Evolutionary conservation across 23 tunicate species (phyloP).

Genomic region (Halocynthia aurantium): DNA sequence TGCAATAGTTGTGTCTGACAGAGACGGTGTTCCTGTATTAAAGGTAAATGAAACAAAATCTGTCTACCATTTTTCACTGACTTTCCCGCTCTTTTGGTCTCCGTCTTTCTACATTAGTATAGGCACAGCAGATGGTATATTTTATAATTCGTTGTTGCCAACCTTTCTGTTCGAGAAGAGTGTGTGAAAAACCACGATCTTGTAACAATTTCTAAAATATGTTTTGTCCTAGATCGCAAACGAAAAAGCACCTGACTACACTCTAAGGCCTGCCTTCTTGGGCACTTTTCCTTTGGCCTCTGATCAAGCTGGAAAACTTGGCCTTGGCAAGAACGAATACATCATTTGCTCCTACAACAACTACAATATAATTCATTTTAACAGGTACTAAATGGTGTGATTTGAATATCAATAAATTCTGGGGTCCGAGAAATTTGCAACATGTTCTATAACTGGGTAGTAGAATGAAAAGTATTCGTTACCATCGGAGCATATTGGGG

Average conservation of each 20-base stretch:
- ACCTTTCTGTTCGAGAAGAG: too few species aligned
- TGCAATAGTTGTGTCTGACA: constrained; percentile 82
- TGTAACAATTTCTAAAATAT: not conserved
- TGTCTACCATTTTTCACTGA: not conserved
- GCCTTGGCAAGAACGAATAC: constrained; percentile 51
- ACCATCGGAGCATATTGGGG: too few species aligned
- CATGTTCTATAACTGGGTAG: too few species aligned
- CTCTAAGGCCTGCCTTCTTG: constrained; percentile 66
- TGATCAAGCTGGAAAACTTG: constrained; percentile 67
- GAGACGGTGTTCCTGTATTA: constrained; percentile 83
- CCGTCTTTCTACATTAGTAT: not conserved
- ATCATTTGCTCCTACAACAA: constrained; percentile 53
- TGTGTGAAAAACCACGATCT: too few species aligned
- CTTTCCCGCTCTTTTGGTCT: not conserved
- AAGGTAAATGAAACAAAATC: constrained; percentile 18
- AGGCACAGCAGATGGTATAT: too few species aligned
- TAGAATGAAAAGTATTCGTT: too few species aligned
- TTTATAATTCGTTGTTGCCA: too few species aligned
- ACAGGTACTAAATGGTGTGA: constrained; percentile 10
- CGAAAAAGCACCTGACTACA: constrained; percentile 78
- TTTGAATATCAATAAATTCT: too few species aligned
- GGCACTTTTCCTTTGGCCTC: constrained; percentile 73
- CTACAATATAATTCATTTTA: constrained; percentile 58
- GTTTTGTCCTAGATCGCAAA: constrained; percentile 30
- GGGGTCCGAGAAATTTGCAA: too few species aligned